Percentiles rank a stretch among this genome's conserved stretches.
Conservation (phyloP, 2,797 vertebrate genomes). For the Threskiornis aethiopicus region DNA sequence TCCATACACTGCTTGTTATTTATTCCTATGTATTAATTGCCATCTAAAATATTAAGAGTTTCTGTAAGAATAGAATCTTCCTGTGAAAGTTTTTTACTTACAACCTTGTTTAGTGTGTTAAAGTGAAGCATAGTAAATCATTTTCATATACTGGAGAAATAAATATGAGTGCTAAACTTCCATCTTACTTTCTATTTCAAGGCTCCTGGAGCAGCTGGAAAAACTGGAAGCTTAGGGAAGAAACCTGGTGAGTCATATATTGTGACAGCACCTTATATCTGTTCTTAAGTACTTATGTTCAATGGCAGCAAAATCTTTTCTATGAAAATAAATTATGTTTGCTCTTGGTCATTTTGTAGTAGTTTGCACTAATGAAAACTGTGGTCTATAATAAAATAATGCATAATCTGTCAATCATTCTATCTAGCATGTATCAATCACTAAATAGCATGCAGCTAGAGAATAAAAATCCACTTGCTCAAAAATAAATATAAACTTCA, state of each 20-base stretch:
- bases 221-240: conserved; percentile 95
- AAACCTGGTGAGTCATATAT: conserved; percentile 89
- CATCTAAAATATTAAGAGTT: background rate
- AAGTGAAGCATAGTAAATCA: background rate
- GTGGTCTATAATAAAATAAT: background rate
- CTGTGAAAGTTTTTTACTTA: background rate
- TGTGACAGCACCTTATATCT: conserved; percentile 27
- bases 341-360: background rate
- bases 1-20: background rate
- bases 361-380: background rate
- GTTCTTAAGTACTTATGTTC: background rate
- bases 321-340: background rate
- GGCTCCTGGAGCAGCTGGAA: conserved; percentile 90
- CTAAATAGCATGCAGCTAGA: background rate
- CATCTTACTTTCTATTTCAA: conserved; percentile 74
- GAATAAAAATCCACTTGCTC: background rate
- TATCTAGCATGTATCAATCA: background rate
- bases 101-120: background rate
- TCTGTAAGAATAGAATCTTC: background rate
- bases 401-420: background rate
- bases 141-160: background rate
- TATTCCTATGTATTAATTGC: background rate
- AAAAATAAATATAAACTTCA: background rate
- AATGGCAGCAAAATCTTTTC: background rate
- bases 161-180: background rate